Conservation (phyloP, 1,140 invertebrate species). For the Penaeus indicus region DNA sequence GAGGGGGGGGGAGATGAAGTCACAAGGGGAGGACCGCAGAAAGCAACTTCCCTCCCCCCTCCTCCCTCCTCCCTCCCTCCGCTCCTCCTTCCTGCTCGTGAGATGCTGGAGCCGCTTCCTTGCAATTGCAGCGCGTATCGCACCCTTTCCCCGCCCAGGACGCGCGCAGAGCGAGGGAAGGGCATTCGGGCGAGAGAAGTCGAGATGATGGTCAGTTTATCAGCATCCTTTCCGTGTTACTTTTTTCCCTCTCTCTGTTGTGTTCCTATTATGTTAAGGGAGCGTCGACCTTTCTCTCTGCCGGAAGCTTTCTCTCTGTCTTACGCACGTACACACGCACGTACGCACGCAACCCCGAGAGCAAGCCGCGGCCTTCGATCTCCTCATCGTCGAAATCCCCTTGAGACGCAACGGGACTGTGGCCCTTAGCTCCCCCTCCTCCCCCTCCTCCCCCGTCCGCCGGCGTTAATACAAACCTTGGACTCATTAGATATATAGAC, state of each 20-base stretch:
- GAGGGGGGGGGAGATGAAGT: not conserved
- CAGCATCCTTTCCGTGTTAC: no score
- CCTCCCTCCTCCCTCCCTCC: not conserved
- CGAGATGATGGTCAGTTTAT: no score
- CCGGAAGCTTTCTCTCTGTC: not conserved
- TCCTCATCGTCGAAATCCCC: no score
- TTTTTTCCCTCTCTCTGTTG: no score
- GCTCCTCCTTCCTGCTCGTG: not conserved
- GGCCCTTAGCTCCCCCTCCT: not conserved
- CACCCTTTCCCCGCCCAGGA: no score
- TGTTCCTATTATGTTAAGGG: no score
- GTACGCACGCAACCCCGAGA: not conserved
- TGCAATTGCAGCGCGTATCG: no score
- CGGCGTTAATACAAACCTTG: not conserved
- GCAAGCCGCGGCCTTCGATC: not conserved
- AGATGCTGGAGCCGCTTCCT: no score
- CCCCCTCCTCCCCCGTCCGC: not conserved
- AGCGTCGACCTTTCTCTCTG: not conserved
- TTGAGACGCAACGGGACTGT: no score
- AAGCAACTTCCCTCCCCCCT: not conserved
- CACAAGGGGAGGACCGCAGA: no score
- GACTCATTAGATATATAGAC: not conserved
- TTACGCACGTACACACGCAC: not conserved
- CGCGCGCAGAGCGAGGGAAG: no score
- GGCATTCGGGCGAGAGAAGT: no score